Evolutionary conservation across 2,888 invertebrate species (phyloP), one percentile per base, ranked within the genome.

Genomic region (Escarpia spicata): DNA sequence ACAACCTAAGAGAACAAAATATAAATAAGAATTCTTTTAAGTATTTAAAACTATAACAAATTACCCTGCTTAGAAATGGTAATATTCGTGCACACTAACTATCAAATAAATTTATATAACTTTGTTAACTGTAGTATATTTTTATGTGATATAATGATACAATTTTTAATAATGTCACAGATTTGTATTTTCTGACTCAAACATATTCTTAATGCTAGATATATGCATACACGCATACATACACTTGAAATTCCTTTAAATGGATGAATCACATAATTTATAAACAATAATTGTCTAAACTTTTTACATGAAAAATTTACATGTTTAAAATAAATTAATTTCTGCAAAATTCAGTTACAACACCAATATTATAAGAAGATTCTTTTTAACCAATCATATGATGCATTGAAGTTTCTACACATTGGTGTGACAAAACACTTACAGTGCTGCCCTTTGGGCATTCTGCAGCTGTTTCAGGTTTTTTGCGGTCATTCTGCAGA

Each of bases 401-500:
- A 75, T 75, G 75, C 2, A 75, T 26, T 75, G 26, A 75, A 75
- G n/a, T 75, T 75, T 91, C 45, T 26, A 44, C 12, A 3, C 45
- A 91, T 6, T 43, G 8, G 43, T 91, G 15, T 43, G 37, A 92
- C 9, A 90, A 58, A 75, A 26, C 91, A 95, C 95, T 94, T 95
- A 96, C 96, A 96, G 95, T 37, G 95, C 95, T 90, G 96, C 96
- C 91, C 95, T 94, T 92, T 95, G 95, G 93, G 95, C 95, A 37
- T 95, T 94, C 19, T 95, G 94, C 10, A 96, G 93, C n/a, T 95
- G 93, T 43, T 95, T 95, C 93, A 95, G 95, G 91, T 95, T 95
- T 90, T 92, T 92, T 91, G 94, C 94, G 90, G 95, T 94, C 91
- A 95, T 95, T 45, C 94, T 94, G 94, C 95, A 95, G 94, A 94